These are phyloP conservation scores for Araneus ventricosus DNA, from an alignment of 1,140 invertebrate genomes.

Conservation along the genomic window DNA sequence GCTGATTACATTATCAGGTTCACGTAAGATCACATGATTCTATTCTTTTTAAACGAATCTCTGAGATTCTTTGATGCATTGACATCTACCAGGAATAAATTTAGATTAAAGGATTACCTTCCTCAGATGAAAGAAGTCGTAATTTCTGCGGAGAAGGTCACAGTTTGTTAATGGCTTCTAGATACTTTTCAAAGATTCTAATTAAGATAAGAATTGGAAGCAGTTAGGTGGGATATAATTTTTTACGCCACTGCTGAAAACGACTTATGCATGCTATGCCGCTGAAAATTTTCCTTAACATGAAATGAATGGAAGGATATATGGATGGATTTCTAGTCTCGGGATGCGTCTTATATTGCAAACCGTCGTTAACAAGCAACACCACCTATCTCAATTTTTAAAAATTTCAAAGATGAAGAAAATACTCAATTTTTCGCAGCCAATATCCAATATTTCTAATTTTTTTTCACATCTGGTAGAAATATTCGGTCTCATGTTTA, in stretches of 20 bases:
- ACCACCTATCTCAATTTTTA: too few species aligned
- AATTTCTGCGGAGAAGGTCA: not conserved
- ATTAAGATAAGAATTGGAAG: not conserved
- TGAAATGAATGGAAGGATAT: too few species aligned
- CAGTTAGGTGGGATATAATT: not conserved
- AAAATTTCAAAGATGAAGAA: too few species aligned
- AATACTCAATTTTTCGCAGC: too few species aligned
- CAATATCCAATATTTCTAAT: too few species aligned
- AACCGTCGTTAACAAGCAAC: too few species aligned
- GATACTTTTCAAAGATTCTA: not conserved
- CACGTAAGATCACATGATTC: not conserved
- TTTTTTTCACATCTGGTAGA: too few species aligned
- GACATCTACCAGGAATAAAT: not conserved
- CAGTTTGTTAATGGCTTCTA: not conserved
- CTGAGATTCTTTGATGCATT: not conserved
- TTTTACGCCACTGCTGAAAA: not conserved
- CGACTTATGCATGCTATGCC: too few species aligned
- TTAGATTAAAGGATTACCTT: conserved; percentile 15
- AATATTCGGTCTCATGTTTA: too few species aligned
- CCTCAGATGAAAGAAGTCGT: not conserved
- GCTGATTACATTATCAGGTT: not conserved
- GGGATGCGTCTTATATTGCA: too few species aligned
- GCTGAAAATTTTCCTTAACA: too few species aligned
- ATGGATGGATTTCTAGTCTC: too few species aligned
- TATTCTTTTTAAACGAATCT: not conserved